These are phyloP conservation scores for Microctenopoma stevenorrisi DNA, from an alignment of 2,797 vertebrate species.

Conservation along the genomic window DNA sequence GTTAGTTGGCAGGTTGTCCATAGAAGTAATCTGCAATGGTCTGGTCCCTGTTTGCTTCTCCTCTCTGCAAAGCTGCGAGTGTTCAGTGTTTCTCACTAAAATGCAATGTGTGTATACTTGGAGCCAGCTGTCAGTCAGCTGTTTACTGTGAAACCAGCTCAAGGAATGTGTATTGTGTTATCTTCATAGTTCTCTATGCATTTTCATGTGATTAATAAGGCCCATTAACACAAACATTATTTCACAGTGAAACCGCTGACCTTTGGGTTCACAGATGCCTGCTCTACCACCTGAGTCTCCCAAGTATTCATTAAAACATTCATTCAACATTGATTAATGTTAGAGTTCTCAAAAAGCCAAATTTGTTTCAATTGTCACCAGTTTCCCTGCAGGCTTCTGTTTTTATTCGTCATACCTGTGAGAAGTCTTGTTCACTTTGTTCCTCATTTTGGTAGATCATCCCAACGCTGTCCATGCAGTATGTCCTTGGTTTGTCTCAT, in stretches of 20 bases:
- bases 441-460: background rate
- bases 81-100: too few relatives aligned
- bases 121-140: too few relatives aligned
- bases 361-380: slow-evolving; percentile 5
- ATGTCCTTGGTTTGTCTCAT: slow-evolving; percentile 10
- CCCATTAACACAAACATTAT: too few relatives aligned
- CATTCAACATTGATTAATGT: slow-evolving; percentile 5
- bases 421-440: background rate
- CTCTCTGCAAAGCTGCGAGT: background rate
- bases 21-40: slow-evolving; percentile 14
- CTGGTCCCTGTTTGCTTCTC: background rate
- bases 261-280: too few relatives aligned
- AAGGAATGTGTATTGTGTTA: too few relatives aligned
- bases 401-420: too few relatives aligned
- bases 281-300: background rate
- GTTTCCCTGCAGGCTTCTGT: background rate
- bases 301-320: slow-evolving; percentile 13
- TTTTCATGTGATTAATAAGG: too few relatives aligned
- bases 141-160: too few relatives aligned
- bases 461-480: background rate
- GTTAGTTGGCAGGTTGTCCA: slow-evolving; percentile 1
- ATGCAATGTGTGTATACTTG: too few relatives aligned
- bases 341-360: background rate
- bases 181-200: too few relatives aligned
- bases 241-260: too few relatives aligned